phyloP scores from a whole-genome alignment of 92 coral and sea anemone species.

The Virgularia gustaviana region DNA sequence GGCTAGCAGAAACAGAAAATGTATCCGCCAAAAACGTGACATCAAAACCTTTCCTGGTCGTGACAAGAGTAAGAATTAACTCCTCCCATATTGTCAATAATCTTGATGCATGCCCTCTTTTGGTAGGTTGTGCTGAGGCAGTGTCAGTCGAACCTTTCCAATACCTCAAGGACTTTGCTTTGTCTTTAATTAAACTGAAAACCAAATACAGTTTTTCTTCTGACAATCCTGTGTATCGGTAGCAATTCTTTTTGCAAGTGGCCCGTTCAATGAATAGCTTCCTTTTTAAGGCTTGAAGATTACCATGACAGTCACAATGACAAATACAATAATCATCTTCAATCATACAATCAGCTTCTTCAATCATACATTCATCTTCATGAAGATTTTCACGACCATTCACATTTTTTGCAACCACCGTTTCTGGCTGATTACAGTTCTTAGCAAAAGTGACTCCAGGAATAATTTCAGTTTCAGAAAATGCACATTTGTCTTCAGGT shows the following conservation, averaged over 20 bases:
- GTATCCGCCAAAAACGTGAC: constrained; percentile 33
- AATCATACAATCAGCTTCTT: background rate
- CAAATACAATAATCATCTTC: constrained; percentile 16
- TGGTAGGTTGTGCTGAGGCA: constrained; percentile 11
- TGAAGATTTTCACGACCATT: background rate
- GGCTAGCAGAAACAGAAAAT: constrained; percentile 24
- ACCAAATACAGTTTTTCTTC: constrained; percentile 39
- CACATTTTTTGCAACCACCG: constrained; percentile 6
- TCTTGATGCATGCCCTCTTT: constrained; percentile 6
- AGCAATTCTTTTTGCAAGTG: constrained; percentile 52
- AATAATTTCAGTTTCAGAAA: background rate
- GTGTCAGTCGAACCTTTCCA: constrained; percentile 59
- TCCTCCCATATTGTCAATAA: constrained; percentile 34
- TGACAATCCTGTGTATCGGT: constrained; percentile 44
- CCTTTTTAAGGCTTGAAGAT: constrained; percentile 41
- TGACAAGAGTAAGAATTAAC: constrained; percentile 44
- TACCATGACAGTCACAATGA: constrained; percentile 37
- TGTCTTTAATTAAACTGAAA: constrained; percentile 41
- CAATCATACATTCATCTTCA: background rate
- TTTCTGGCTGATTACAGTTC: background rate
- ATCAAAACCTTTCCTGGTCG: constrained; percentile 53
- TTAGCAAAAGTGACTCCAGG: background rate
- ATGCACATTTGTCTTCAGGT: background rate
- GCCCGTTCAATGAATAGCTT: constrained; percentile 44
- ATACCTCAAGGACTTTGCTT: constrained; percentile 27